These are phyloP conservation scores for Callipepla californica DNA, from an alignment of 2,113 vertebrate species.

Conservation along the genomic window DNA sequence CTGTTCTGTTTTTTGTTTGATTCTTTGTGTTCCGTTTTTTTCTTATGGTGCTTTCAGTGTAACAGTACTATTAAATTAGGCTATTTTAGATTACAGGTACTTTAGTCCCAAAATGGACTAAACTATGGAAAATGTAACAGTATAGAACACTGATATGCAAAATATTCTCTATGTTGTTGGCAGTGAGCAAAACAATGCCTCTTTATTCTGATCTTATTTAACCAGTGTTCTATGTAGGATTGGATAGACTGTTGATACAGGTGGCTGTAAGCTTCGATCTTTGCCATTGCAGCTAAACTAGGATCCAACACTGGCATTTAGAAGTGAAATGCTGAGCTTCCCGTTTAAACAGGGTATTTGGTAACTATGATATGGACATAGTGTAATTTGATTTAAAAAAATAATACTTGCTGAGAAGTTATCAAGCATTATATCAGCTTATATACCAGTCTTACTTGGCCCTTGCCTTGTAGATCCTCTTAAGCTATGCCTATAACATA, in stretches of 20 bases:
- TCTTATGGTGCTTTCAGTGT: no score
- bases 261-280: neutral
- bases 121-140: neutral
- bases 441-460: neutral
- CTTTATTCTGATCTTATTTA: neutral
- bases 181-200: neutral
- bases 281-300: neutral
- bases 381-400: neutral
- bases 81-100: no score
- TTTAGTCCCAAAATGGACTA: neutral
- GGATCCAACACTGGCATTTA: neutral
- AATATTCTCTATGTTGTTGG: neutral
- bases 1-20: neutral
- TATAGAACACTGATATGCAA: neutral
- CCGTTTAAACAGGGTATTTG: neutral
- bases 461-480: no score
- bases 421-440: neutral
- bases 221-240: neutral
- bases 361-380: neutral
- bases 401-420: neutral
- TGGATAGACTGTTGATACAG: no score
- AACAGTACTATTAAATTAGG: no score
- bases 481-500: no score
- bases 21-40: no score
- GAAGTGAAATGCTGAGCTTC: neutral